Evolutionary conservation across 2,113 vertebrate genomes (phyloP).

Genomic region (Haplochromis burtoni): DNA sequence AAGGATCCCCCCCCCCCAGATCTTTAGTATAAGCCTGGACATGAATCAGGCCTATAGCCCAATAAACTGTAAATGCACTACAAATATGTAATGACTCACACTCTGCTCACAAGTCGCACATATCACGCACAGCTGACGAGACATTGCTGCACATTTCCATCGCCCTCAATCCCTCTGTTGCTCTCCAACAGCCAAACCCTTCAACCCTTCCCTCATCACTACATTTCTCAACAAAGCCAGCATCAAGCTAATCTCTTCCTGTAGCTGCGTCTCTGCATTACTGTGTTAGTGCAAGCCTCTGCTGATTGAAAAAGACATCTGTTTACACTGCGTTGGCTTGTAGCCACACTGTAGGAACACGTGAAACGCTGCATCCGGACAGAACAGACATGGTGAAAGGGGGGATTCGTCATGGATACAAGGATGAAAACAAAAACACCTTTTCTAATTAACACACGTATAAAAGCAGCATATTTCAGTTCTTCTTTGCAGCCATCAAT

Average conservation of each 20-base stretch:
- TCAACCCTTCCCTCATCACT: neutral
- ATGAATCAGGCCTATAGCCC: neutral
- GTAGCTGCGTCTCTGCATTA: constrained; percentile 31
- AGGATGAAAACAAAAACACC: neutral
- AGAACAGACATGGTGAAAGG: neutral
- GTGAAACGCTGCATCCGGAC: neutral
- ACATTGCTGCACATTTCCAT: neutral
- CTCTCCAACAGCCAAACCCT: neutral
- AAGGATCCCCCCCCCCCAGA: fast-evolving
- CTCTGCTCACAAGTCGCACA: neutral
- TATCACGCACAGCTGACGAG: neutral
- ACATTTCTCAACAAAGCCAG: constrained; percentile 6
- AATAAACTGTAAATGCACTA: neutral
- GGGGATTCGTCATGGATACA: neutral
- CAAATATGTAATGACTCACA: neutral
- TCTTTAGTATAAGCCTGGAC: neutral
- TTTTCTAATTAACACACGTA: neutral
- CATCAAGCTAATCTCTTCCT: constrained; percentile 62
- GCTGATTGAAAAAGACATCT: constrained; percentile 61
- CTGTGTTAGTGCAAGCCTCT: constrained; percentile 26
- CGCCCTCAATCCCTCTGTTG: neutral
- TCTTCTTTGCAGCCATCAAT: neutral
- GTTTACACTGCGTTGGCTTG: constrained; percentile 49
- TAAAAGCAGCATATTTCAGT: neutral
- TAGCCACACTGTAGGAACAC: constrained; percentile 7